Evolutionary conservation across 2,888 invertebrate species (phyloP).

Genomic region (Meteorus colon): DNA sequence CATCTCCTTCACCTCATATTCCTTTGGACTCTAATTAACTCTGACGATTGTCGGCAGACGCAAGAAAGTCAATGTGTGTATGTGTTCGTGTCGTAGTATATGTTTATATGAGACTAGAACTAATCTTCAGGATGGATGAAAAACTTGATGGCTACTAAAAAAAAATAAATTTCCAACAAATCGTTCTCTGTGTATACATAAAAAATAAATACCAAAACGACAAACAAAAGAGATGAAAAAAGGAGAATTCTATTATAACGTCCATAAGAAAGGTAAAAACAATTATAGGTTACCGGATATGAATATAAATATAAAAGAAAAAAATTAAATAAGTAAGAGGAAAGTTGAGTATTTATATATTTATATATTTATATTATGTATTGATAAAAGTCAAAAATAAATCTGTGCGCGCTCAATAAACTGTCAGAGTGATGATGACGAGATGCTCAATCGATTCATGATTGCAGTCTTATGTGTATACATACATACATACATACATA

Average conservation of each 20-base stretch:
- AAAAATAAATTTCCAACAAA: slow-evolving; percentile 50
- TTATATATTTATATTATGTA: too few species aligned
- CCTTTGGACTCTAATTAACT: slow-evolving; percentile 59
- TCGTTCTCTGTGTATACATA: not conserved
- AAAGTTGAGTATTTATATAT: slow-evolving; percentile 39
- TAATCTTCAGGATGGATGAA: slow-evolving; percentile 51
- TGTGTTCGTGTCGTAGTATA: slow-evolving; percentile 5
- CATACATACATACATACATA: not conserved
- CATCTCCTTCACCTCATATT: slow-evolving; percentile 43
- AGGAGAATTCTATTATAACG: not conserved
- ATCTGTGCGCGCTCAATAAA: not conserved
- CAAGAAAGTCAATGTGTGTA: slow-evolving; percentile 44
- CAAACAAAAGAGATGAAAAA: not conserved
- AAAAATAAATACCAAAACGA: too few species aligned
- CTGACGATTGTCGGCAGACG: slow-evolving; percentile 56
- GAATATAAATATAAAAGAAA: not conserved
- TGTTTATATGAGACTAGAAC: slow-evolving; percentile 57
- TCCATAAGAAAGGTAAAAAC: not conserved
- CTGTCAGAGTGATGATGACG: slow-evolving; percentile 17
- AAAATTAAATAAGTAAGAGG: not conserved
- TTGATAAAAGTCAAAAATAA: slow-evolving; percentile 44
- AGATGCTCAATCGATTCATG: slow-evolving; percentile 6
- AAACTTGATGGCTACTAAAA: slow-evolving; percentile 40
- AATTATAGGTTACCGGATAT: not conserved
- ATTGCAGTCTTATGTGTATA: slow-evolving; percentile 1